Percentiles rank a stretch among this genome's conserved stretches.
Conservation (phyloP, 2,888 invertebrate genomes). For the Lithosia quadra region DNA sequence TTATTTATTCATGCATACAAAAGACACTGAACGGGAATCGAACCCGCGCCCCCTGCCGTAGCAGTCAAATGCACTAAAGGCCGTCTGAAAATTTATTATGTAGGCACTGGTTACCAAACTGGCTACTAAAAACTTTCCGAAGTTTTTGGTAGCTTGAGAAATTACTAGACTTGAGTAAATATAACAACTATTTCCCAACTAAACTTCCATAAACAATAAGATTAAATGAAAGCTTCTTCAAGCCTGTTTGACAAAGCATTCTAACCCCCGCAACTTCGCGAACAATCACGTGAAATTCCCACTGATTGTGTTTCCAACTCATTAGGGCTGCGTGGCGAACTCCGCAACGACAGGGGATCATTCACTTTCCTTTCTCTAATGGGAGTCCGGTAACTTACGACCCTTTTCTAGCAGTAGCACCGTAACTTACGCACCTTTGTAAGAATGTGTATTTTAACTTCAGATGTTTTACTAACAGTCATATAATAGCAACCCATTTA, state of each 20-base stretch:
- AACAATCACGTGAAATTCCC: conserved; percentile 56
- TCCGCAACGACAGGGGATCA: conserved; percentile 17
- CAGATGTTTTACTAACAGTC: no score
- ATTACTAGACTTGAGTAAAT: conserved; percentile 8
- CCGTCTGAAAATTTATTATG: no score
- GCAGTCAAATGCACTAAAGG: no score
- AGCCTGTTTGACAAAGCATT: conserved; percentile 40
- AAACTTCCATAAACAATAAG: conserved; percentile 23
- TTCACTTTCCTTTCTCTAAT: conserved; percentile 19
- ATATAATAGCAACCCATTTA: no score
- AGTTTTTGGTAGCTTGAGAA: no score
- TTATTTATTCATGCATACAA: no score
- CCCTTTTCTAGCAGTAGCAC: conserved; percentile 14
- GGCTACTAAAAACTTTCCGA: no score
- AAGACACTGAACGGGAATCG: no score
- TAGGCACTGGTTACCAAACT: no score
- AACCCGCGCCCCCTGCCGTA: no score
- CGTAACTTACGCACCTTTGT: conserved; percentile 13
- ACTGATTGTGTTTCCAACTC: conserved; percentile 62
- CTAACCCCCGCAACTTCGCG: conserved; percentile 39
- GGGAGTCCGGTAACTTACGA: conserved; percentile 16
- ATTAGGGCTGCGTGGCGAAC: conserved; percentile 46
- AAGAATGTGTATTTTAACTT: conserved; percentile 16
- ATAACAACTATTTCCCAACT: conserved; percentile 13
- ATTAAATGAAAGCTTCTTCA: conserved; percentile 24